Evolutionary conservation across 2,113 vertebrate genomes (phyloP).

Genomic region (Notarius lentiginosus): DNA sequence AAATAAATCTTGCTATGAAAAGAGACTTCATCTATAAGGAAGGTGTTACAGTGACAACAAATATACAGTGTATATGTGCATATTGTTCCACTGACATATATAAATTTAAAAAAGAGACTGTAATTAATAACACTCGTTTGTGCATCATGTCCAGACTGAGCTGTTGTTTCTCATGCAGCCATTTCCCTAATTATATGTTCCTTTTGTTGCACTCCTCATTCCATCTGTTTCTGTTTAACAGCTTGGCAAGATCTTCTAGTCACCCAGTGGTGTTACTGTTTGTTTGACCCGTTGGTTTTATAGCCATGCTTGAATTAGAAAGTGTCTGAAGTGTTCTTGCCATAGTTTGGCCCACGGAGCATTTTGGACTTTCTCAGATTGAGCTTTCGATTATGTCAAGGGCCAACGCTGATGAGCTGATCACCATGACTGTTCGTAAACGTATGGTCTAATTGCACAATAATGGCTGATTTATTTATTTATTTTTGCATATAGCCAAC

Average conservation of each 20-base stretch:
- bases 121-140: constrained; percentile 23
- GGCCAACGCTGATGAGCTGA: constrained; percentile 10
- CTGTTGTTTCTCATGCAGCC: constrained; percentile 35
- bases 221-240: constrained; percentile 49
- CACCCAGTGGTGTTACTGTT: constrained; percentile 48
- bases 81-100: neutral
- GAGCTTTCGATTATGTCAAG: neutral
- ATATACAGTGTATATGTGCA: neutral
- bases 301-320: constrained; percentile 48
- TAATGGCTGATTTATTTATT: neutral
- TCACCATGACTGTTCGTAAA: constrained; percentile 11
- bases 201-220: constrained; percentile 42
- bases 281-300: constrained; percentile 50
- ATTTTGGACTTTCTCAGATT: neutral
- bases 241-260: constrained; percentile 41
- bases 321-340: constrained; percentile 24
- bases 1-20: neutral
- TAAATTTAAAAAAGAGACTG: neutral
- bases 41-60: neutral
- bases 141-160: constrained; percentile 25
- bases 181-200: constrained; percentile 47
- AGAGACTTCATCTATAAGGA: constrained; percentile 4
- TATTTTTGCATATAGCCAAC: constrained; percentile 14
- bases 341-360: constrained; percentile 16
- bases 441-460: constrained; percentile 10